Base-by-base conservation (phyloP, 2,113 vertebrate species). In the Tringa solitaria region DNA sequence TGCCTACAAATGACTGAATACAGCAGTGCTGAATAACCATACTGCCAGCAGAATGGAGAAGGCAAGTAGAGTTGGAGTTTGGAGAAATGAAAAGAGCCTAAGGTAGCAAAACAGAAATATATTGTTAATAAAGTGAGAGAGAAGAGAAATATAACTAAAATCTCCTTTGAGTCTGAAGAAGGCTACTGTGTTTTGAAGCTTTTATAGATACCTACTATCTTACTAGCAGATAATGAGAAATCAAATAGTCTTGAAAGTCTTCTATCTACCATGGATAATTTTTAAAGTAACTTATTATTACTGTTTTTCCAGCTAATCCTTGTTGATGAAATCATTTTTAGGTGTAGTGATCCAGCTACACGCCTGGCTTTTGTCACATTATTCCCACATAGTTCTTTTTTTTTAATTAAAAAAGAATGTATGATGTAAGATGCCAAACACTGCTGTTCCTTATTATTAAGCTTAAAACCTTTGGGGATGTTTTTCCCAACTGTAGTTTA, bases 381-480 rank as follows among this genome's bases (percentile, higher is more conserved):
- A 89, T 90, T 93, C 61, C 24, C 19, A 84, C 67, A 63, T 23
- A 83, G 39, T 51, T 37, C 16, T 41, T 35, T 65, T 57, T 48
- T 48, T 65, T 48, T 2, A 35, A 59, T 22, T 67, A 78, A 46
- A 54, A 65, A 74, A 41, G 11, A 70, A 88, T 18, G 22, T 15
- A 81, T 68, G 32, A 84, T 28, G 89, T 87, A 51, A 93, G 59
- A 65, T 57, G 70, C 82, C 81, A 53, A 57, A 80, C 46, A 83
- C 33, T 93, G 79, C 51, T 92, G 85, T 87, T 83, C 57, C 61
- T 91, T 92, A 95, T 96, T 95, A 96, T 46, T 75, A 69, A 91
- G 81, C 54, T 75, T 80, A 83, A 93, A 96, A 72, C 91, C 78
- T 93, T 93, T 90, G 91, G 95, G 93, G 88, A 90, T 94, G 75